Percentiles rank a stretch among this genome's conserved stretches.
Conservation (phyloP, 1,140 invertebrate genomes). For the Scaptomyza montana region DNA sequence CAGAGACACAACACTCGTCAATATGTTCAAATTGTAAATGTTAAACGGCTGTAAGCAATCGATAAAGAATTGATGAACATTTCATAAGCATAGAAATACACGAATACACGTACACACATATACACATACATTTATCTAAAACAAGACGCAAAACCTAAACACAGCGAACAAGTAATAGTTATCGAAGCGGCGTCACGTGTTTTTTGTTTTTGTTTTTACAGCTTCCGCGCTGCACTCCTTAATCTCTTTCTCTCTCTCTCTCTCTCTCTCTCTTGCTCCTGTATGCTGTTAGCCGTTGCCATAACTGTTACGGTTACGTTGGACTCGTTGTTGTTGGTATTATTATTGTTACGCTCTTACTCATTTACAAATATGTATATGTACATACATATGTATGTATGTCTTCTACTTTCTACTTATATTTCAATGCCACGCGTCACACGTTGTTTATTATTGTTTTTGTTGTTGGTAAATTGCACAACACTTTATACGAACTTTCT, state of each 20-base stretch:
- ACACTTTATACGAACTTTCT: neutral
- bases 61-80: constrained; percentile 19
- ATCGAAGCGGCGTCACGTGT: constrained; percentile 34
- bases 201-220: constrained; percentile 7
- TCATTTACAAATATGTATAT: constrained; percentile 22
- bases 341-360: constrained; percentile 6
- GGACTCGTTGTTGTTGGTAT: neutral
- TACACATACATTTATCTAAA: neutral
- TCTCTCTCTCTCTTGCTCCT: neutral
- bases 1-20: constrained; percentile 52
- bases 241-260: neutral
- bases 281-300: neutral
- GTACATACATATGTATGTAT: neutral
- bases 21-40: constrained; percentile 49
- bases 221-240: constrained; percentile 15
- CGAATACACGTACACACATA: neutral
- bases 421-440: constrained; percentile 33
- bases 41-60: constrained; percentile 51
- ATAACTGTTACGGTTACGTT: constrained; percentile 7
- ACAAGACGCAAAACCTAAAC: constrained; percentile 1
- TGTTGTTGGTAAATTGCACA: constrained; percentile 11
- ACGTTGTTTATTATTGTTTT: constrained; percentile 20
- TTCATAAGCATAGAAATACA: neutral
- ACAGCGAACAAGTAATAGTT: neutral
- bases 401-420: constrained; percentile 6